These are phyloP conservation scores for Puma concolor DNA, from an alignment of 2,113 vertebrate genomes.

Conservation along the genomic window DNA sequence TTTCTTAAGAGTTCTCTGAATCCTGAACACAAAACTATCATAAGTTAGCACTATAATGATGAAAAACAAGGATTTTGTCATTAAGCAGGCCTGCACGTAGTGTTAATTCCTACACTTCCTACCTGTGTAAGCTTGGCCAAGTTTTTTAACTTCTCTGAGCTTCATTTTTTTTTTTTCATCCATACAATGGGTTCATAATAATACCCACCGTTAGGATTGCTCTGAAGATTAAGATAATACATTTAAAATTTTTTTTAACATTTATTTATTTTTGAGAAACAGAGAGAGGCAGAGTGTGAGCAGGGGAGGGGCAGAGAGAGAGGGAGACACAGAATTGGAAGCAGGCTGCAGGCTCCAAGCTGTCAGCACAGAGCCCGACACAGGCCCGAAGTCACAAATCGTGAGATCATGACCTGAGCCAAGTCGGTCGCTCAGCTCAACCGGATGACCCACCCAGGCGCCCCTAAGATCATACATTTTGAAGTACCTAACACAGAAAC, in stretches of 20 bases:
- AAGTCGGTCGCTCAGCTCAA: no score
- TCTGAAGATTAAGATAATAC: not conserved
- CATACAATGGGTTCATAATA: not conserved
- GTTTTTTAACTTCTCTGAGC: not conserved
- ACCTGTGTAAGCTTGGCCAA: not conserved
- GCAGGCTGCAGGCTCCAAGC: no score
- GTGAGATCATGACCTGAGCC: no score
- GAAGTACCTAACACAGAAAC: not conserved
- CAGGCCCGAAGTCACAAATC: no score
- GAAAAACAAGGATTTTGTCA: not conserved
- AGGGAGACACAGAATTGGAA: no score
- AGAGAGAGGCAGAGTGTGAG: no score
- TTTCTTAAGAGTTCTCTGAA: not conserved
- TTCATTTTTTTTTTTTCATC: not conserved
- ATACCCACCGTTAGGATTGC: not conserved
- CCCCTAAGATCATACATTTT: not conserved
- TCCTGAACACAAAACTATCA: not conserved
- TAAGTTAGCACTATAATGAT: not conserved
- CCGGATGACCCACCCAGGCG: no score
- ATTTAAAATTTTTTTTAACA: not conserved
- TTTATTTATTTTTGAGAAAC: no score
- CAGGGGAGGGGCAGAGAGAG: no score
- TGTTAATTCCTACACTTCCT: not conserved
- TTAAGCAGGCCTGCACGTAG: not conserved
- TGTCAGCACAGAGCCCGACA: no score